These are phyloP conservation scores for Ophioderma brevispina DNA, from an alignment of 35 echinoderm and acorn worm species.

Conservation along the genomic window DNA sequence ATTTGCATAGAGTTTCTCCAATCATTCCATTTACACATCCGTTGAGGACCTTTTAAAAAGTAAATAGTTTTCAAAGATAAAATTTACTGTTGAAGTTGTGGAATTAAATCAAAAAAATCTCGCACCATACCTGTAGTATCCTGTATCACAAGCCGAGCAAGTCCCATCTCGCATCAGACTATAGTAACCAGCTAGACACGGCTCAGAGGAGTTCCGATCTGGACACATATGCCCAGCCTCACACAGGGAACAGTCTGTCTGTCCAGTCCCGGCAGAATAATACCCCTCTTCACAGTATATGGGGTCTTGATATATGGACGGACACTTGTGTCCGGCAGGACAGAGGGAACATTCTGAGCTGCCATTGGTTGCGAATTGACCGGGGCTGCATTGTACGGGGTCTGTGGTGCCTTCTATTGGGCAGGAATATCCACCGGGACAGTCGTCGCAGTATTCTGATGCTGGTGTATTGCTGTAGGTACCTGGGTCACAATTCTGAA, in stretches of 20 bases:
- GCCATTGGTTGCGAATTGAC: conserved; percentile 88
- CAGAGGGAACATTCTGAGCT: conserved; percentile 70
- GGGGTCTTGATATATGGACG: conserved; percentile 79
- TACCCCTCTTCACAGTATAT: conserved; percentile 77
- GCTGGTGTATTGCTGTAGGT: conserved; percentile 72
- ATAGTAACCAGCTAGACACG: conserved; percentile 66
- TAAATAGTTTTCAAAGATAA: too few species aligned
- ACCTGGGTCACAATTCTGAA: conserved; percentile 66
- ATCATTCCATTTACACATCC: too few species aligned
- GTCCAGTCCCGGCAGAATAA: conserved; percentile 79
- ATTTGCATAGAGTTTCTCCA: too few species aligned
- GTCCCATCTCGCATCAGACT: conserved; percentile 76
- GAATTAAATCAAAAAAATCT: background rate
- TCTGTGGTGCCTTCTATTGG: conserved; percentile 43
- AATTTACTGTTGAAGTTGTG: too few species aligned
- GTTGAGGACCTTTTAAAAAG: too few species aligned
- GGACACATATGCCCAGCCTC: conserved; percentile 73
- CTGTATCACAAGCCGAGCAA: conserved; percentile 69
- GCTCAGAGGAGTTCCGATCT: conserved; percentile 60
- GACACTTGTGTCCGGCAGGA: conserved; percentile 81
- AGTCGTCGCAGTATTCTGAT: conserved; percentile 77
- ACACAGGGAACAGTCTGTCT: conserved; percentile 73
- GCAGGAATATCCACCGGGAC: conserved; percentile 83
- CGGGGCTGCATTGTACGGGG: conserved; percentile 60
- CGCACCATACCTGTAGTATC: conserved; percentile 84